Percentiles rank a stretch among this genome's conserved stretches.
Conservation (phyloP, 1,140 invertebrate genomes). For the Araneus ventricosus region DNA sequence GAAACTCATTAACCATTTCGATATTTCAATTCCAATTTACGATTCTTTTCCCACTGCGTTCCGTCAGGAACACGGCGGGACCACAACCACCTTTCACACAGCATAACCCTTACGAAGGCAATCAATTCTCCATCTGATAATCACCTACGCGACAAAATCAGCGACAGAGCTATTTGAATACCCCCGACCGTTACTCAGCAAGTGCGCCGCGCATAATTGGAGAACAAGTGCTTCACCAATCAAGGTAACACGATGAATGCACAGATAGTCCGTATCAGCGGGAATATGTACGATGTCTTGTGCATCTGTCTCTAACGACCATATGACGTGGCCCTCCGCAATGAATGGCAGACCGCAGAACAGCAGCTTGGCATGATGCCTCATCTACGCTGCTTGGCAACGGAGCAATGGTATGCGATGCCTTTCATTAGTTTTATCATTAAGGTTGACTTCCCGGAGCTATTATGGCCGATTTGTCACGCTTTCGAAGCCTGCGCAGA, state of each 20-base stretch:
- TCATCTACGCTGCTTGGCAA: constrained; percentile 22
- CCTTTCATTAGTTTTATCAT: constrained; percentile 58
- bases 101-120: not conserved
- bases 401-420: not conserved
- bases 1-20: constrained; percentile 14
- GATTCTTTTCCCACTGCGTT: not conserved
- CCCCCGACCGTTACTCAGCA: not conserved
- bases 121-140: constrained; percentile 50
- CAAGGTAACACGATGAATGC: not conserved
- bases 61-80: not conserved
- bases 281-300: constrained; percentile 44
- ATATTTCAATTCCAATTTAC: constrained; percentile 25
- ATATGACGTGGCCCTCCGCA: constrained; percentile 27
- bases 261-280: not conserved
- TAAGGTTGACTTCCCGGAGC: constrained; percentile 40
- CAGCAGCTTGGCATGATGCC: constrained; percentile 50
- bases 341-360: constrained; percentile 16
- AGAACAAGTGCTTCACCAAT: constrained; percentile 43
- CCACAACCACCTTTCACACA: not conserved
- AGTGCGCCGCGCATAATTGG: constrained; percentile 37
- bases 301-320: constrained; percentile 59
- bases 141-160: constrained; percentile 55
- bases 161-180: not conserved
- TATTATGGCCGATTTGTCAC: constrained; percentile 49
- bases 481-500: not conserved